Conservation (phyloP, 1,140 invertebrate species). For the Conus ventricosus region DNA sequence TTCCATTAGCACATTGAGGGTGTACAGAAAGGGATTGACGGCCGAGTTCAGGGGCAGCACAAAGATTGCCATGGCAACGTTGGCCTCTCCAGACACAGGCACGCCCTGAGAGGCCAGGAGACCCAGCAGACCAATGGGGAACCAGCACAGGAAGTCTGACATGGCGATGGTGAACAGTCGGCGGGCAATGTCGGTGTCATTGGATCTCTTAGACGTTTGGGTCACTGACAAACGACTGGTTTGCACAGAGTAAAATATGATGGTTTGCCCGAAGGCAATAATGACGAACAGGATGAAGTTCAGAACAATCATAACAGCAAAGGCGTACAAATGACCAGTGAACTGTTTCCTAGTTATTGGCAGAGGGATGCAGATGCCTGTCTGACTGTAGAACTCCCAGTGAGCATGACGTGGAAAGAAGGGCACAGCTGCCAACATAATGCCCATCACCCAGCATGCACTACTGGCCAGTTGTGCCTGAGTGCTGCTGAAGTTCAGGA, state of each 20-base stretch:
- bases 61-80: conserved; percentile 51
- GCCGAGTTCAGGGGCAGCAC: conserved; percentile 54
- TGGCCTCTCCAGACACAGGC: conserved; percentile 47
- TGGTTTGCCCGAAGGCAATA: conserved; percentile 45
- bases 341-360: conserved; percentile 37
- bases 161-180: conserved; percentile 40
- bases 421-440: conserved; percentile 37
- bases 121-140: conserved; percentile 31
- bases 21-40: conserved; percentile 57
- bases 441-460: conserved; percentile 32
- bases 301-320: conserved; percentile 44
- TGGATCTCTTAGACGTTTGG: not conserved
- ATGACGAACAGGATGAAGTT: conserved; percentile 47
- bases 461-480: not conserved
- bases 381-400: conserved; percentile 49
- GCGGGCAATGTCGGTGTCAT: conserved; percentile 43
- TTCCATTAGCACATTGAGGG: conserved; percentile 31
- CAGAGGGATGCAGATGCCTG: conserved; percentile 48
- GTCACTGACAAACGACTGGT: not conserved
- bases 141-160: conserved; percentile 43
- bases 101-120: conserved; percentile 42
- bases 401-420: conserved; percentile 26
- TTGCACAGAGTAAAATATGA: conserved; percentile 41
- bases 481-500: conserved; percentile 32
- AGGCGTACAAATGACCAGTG: conserved; percentile 47